These are phyloP conservation scores for Climacteris rufus DNA, from an alignment of 2,113 vertebrate genomes.

Conservation along the genomic window DNA sequence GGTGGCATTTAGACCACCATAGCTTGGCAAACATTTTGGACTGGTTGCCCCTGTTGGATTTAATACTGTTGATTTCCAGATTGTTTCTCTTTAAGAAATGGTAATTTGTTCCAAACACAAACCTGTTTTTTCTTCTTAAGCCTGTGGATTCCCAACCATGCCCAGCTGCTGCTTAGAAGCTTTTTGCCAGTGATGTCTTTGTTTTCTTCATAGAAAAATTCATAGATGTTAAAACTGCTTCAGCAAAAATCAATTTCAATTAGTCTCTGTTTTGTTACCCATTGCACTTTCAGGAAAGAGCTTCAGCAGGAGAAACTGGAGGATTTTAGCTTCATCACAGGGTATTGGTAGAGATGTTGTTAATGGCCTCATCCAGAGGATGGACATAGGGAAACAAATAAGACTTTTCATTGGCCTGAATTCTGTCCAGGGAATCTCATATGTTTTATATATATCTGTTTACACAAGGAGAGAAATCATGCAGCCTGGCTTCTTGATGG, in stretches of 20 bases:
- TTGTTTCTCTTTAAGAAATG: background rate
- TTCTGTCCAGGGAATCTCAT: background rate
- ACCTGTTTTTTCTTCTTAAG: background rate
- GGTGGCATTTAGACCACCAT: background rate
- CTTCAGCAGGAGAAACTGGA: background rate
- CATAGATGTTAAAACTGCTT: background rate
- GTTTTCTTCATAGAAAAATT: background rate
- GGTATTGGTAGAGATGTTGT: background rate
- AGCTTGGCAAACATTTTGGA: background rate
- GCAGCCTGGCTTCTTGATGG: background rate
- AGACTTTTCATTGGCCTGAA: background rate
- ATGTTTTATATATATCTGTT: background rate
- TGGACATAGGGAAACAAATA: background rate
- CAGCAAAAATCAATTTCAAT: background rate
- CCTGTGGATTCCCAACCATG: background rate
- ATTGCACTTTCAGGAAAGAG: background rate
- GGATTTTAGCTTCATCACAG: background rate
- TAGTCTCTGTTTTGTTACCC: background rate
- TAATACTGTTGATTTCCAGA: background rate
- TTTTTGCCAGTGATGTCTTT: background rate
- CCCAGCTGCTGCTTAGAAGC: background rate
- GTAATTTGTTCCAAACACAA: background rate
- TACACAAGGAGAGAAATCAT: background rate
- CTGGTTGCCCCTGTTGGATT: background rate
- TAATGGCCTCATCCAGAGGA: background rate